A percentile compares a stretch with the other conserved stretches of the same genome.
Conservation (phyloP, 1,140 invertebrate species). For the Galendromus occidentalis region DNA sequence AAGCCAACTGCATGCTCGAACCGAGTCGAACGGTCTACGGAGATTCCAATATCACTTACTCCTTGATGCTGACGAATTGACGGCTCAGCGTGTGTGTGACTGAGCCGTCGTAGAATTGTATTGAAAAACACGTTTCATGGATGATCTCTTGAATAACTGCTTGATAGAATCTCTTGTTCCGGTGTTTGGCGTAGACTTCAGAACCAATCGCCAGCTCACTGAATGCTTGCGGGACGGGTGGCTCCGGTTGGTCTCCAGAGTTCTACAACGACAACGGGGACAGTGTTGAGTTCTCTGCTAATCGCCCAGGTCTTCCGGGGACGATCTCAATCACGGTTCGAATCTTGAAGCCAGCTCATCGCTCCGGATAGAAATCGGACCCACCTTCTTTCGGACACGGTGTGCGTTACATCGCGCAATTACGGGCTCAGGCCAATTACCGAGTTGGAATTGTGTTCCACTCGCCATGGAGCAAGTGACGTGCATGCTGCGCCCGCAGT, state of each 20-base stretch:
- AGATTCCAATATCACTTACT: slow-evolving; percentile 24
- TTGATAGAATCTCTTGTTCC: slow-evolving; percentile 40
- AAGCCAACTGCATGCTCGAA: too few species aligned
- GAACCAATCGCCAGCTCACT: slow-evolving; percentile 26
- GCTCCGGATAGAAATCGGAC: not conserved
- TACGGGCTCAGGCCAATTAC: slow-evolving; percentile 1
- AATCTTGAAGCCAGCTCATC: not conserved
- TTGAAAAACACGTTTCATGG: slow-evolving; percentile 35
- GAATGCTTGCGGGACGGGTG: not conserved
- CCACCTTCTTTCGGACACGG: not conserved
- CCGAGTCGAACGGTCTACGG: too few species aligned
- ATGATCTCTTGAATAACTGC: slow-evolving; percentile 33
- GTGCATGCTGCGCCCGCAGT: slow-evolving; percentile 20
- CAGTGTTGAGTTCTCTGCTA: too few species aligned
- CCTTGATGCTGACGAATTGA: slow-evolving; percentile 20
- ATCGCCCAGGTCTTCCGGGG: too few species aligned
- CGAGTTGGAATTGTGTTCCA: not conserved
- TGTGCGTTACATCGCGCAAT: not conserved
- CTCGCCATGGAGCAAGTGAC: slow-evolving; percentile 15
- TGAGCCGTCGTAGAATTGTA: slow-evolving; percentile 43
- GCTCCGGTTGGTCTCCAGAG: too few species aligned
- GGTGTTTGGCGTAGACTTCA: slow-evolving; percentile 40
- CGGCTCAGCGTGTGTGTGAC: slow-evolving; percentile 39
- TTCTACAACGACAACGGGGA: too few species aligned
- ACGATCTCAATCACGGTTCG: not conserved